phyloP scores from a whole-genome alignment of 1,140 invertebrate genomes.

The Drosophila ananassae region DNA sequence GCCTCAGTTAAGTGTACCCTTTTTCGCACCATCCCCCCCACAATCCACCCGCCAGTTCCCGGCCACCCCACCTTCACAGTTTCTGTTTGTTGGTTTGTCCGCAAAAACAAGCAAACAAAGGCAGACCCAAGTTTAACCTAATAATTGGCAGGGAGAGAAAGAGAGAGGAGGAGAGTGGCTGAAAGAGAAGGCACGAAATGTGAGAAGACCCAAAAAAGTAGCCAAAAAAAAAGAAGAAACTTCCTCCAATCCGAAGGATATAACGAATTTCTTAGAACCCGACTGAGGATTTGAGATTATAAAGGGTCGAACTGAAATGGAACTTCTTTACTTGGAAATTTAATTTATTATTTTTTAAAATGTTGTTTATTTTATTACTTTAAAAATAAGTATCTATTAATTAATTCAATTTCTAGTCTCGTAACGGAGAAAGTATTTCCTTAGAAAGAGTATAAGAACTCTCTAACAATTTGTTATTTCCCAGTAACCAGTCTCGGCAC shows the following conservation, averaged over 20 bases:
- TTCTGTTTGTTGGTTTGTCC: constrained; percentile 29
- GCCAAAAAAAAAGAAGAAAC: constrained; percentile 14
- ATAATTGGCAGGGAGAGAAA: constrained; percentile 43
- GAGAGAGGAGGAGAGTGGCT: background rate
- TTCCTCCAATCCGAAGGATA: constrained; percentile 10
- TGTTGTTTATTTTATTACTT: too few relatives aligned
- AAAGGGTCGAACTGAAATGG: background rate
- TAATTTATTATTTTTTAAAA: background rate
- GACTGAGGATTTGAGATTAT: background rate
- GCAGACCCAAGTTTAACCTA: constrained; percentile 51
- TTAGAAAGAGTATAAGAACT: background rate
- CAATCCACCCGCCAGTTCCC: background rate
- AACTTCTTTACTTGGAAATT: background rate
- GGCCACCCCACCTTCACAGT: background rate
- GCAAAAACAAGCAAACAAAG: constrained; percentile 44
- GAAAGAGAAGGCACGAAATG: constrained; percentile 1
- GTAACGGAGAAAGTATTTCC: background rate
- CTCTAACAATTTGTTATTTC: background rate
- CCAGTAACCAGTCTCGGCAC: background rate
- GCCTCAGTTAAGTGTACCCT: constrained; percentile 29
- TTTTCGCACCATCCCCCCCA: background rate
- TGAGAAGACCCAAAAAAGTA: constrained; percentile 14
- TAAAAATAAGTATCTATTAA: too few relatives aligned
- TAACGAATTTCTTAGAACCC: background rate
- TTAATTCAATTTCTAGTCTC: background rate